These are phyloP conservation scores for Andrena marginata DNA, from an alignment of 2,888 invertebrate species.

Conservation along the genomic window DNA sequence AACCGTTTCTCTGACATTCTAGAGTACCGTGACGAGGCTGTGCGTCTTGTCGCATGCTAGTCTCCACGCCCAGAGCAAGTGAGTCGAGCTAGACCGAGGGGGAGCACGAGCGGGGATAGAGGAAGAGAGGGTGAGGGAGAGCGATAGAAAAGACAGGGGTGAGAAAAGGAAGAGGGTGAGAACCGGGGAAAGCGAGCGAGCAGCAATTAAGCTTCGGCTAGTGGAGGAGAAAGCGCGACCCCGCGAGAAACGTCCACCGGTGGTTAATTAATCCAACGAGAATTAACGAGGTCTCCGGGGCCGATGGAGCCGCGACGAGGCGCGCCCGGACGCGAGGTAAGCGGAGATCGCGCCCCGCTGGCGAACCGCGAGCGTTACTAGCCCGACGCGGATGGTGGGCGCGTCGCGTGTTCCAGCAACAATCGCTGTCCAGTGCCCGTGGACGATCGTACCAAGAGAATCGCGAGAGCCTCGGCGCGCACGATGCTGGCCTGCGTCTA, in stretches of 20 bases:
- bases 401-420: background rate
- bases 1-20: constrained; percentile 8
- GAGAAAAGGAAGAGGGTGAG: background rate
- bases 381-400: background rate
- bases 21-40: background rate
- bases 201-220: constrained; percentile 15
- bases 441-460: constrained; percentile 30
- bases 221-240: background rate
- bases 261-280: constrained; percentile 34
- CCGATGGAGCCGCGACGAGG: constrained; percentile 27
- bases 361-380: background rate
- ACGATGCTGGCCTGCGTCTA: constrained; percentile 83
- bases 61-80: background rate
- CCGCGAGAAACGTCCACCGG: background rate
- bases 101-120: background rate
- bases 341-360: background rate
- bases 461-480: constrained; percentile 37
- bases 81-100: background rate
- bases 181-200: background rate
- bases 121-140: background rate
- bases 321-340: background rate
- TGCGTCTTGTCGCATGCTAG: background rate
- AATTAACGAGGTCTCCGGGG: constrained; percentile 12
- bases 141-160: background rate
- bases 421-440: background rate